phyloP scores from a whole-genome alignment of 2,113 vertebrate genomes.

The Eulemur macaco region DNA sequence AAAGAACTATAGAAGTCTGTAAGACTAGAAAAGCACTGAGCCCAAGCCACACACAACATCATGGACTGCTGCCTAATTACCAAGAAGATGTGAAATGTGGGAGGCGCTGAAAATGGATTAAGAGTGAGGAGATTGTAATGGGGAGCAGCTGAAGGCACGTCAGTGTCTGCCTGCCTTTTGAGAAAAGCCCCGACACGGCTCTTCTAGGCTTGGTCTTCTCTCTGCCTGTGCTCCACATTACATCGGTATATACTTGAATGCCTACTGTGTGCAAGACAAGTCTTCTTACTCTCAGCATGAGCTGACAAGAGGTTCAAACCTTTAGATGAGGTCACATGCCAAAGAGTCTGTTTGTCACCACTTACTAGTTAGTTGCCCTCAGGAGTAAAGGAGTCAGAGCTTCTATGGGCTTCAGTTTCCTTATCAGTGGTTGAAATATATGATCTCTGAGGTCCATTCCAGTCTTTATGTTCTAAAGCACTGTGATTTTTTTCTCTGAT shows the following conservation, averaged over 20 bases:
- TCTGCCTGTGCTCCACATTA: not conserved
- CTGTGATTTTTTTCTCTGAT: not conserved
- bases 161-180: not conserved
- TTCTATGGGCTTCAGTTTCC: constrained; percentile 33
- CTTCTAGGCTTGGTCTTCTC: not conserved
- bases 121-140: constrained; percentile 65
- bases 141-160: constrained; percentile 65
- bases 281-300: not conserved
- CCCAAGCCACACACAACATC: constrained; percentile 56
- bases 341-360: not conserved
- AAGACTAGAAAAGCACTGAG: constrained; percentile 48
- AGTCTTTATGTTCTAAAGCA: not conserved
- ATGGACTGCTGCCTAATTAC: constrained; percentile 72
- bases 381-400: constrained; percentile 29
- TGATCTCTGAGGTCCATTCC: not conserved
- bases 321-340: not conserved
- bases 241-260: not conserved
- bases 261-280: constrained; percentile 47
- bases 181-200: not conserved
- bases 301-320: not conserved
- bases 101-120: constrained; percentile 66
- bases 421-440: constrained; percentile 39
- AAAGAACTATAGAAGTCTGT: constrained; percentile 9
- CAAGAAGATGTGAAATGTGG: constrained; percentile 74
- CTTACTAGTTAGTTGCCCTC: not conserved